A percentile compares a stretch with the other conserved stretches of the same genome.
phyloP scores from a whole-genome alignment of 2,888 invertebrate genomes.

The Drosophila basisetae region DNA sequence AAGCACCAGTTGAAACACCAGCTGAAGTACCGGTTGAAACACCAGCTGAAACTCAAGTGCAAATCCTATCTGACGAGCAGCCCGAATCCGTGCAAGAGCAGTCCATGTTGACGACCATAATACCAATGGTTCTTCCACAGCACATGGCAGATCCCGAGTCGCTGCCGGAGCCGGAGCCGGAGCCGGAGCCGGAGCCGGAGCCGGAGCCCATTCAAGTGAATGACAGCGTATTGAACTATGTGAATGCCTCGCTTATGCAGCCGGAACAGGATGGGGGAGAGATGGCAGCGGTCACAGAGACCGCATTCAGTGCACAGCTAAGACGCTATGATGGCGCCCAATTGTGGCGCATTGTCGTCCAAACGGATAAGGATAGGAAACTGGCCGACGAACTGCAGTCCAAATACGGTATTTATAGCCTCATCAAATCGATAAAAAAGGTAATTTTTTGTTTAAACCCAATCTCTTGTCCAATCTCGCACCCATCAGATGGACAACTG shows the following conservation, averaged over 20 bases:
- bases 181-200: neutral
- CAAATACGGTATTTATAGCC: slow-evolving; percentile 86
- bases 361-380: slow-evolving; percentile 86
- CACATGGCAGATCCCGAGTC: neutral
- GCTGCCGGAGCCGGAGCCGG: neutral
- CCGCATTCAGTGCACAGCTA: slow-evolving; percentile 70
- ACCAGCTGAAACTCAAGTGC: neutral
- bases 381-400: slow-evolving; percentile 87
- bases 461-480: neutral
- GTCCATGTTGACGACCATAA: slow-evolving; percentile 79
- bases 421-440: neutral
- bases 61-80: slow-evolving; percentile 20
- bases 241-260: slow-evolving; percentile 78
- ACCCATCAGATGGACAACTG: slow-evolving; percentile 80
- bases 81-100: slow-evolving; percentile 18
- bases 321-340: slow-evolving; percentile 91
- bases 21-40: neutral
- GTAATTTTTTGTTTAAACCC: neutral
- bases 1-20: neutral
- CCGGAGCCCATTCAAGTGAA: slow-evolving; percentile 53
- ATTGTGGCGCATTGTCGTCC: slow-evolving; percentile 89
- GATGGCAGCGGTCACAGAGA: slow-evolving; percentile 25
- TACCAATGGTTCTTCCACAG: slow-evolving; percentile 52
- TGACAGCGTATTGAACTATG: slow-evolving; percentile 82
- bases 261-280: slow-evolving; percentile 34